Evolutionary conservation across 2,888 invertebrate species (phyloP).

Genomic region (Erynnis tages): DNA sequence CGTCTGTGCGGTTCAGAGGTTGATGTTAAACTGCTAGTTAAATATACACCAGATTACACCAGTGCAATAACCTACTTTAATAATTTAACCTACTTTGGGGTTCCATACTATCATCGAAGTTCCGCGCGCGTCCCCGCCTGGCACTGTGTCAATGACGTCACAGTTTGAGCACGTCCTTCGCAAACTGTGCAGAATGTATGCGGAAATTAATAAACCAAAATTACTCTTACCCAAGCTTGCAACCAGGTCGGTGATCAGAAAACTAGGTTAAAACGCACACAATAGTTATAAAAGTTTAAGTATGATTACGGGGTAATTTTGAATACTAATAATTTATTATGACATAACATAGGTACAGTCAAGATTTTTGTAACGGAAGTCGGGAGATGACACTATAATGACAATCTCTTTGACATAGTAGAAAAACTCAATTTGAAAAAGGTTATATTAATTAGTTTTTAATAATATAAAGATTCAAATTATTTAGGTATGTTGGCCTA

Average conservation of each 20-base stretch:
- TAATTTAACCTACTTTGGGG: constrained; percentile 75
- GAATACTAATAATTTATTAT: constrained; percentile 25
- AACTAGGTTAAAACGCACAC: constrained; percentile 58
- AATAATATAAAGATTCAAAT: too few species aligned
- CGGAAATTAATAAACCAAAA: constrained; percentile 71
- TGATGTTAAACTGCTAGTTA: constrained; percentile 57
- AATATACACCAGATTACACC: constrained; percentile 48
- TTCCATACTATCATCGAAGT: constrained; percentile 66
- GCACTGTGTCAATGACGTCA: constrained; percentile 76
- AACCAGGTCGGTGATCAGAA: constrained; percentile 53
- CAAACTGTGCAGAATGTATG: constrained; percentile 58
- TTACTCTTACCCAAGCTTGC: constrained; percentile 58
- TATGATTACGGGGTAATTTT: constrained; percentile 29
- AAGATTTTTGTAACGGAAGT: too few species aligned
- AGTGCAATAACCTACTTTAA: constrained; percentile 81
- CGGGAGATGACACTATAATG: too few species aligned
- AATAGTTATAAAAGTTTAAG: constrained; percentile 40
- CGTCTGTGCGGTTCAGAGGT: constrained; percentile 51
- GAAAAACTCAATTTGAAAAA: neutral
- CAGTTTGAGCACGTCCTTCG: constrained; percentile 52
- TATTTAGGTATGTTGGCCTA: too few species aligned
- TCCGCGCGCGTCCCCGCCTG: constrained; percentile 70
- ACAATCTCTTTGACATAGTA: neutral
- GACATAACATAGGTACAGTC: constrained; percentile 21
- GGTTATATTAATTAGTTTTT: too few species aligned